Percentiles rank a stretch among this genome's conserved stretches.
phyloP scores from a whole-genome alignment of 1,140 invertebrate genomes.

The Pseudomyrmex sp. region DNA sequence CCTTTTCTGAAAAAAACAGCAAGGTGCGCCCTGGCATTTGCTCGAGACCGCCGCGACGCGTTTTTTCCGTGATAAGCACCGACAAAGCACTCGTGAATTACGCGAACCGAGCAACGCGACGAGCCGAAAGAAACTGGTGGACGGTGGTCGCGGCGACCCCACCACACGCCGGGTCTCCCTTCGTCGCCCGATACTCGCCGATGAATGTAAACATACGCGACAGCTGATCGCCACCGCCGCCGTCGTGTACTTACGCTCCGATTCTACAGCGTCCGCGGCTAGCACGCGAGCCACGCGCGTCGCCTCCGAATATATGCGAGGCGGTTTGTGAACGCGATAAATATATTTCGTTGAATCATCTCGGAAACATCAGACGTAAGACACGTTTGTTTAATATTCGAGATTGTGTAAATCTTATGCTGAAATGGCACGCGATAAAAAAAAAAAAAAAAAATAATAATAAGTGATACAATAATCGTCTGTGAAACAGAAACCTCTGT shows the following conservation, averaged over 20 bases:
- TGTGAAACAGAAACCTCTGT: not conserved
- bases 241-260: not conserved
- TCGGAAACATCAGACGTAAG: not conserved
- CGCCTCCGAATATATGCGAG: not conserved
- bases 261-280: not conserved
- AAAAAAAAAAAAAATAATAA: not conserved
- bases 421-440: not conserved
- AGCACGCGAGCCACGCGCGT: not conserved
- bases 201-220: conserved; percentile 75
- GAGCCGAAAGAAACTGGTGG: conserved; percentile 71
- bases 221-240: conserved; percentile 68
- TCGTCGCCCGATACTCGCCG: conserved; percentile 62
- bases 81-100: conserved; percentile 43
- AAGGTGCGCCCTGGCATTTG: conserved; percentile 13
- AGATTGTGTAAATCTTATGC: not conserved
- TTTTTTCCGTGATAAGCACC: conserved; percentile 9
- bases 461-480: not conserved
- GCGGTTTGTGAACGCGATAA: conserved; percentile 4
- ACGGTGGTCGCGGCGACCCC: conserved; percentile 67
- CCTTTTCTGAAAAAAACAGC: not conserved
- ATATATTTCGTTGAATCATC: not conserved
- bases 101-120: conserved; percentile 67
- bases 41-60: not conserved
- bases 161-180: conserved; percentile 64
- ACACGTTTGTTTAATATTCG: not conserved